A percentile compares a stretch with the other conserved stretches of the same genome.
Evolutionary conservation across 2,888 invertebrate species (phyloP).

Genomic region (Drosophila stalkeri): DNA sequence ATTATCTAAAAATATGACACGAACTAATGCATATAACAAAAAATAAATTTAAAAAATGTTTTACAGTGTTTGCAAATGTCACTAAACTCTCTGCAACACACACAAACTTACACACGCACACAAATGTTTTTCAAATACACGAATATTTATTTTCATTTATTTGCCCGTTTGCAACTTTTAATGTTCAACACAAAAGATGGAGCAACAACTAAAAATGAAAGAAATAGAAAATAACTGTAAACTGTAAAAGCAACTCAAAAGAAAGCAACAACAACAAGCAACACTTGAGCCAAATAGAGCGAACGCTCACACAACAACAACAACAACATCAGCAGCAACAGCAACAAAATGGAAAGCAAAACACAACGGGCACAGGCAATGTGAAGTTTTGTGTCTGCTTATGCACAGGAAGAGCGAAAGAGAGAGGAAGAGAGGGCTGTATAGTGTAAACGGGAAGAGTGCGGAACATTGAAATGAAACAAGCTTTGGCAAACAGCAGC

Average conservation of each 20-base stretch:
- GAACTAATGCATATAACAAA: neutral
- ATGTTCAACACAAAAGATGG: conserved; percentile 31
- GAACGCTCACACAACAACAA: conserved; percentile 37
- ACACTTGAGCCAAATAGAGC: conserved; percentile 57
- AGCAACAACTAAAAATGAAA: conserved; percentile 8
- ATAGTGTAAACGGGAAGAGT: neutral
- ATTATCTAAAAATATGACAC: neutral
- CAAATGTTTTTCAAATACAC: too few species aligned
- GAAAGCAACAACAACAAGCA: conserved; percentile 40
- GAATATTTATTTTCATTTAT: conserved; percentile 49
- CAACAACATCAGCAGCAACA: conserved; percentile 7
- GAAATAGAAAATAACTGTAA: conserved; percentile 54
- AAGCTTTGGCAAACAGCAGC: conserved; percentile 62
- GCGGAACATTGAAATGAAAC: conserved; percentile 46
- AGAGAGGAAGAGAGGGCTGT: neutral
- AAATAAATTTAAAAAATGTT: neutral
- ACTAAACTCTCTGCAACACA: conserved; percentile 2
- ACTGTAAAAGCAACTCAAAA: conserved; percentile 47
- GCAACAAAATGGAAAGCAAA: conserved; percentile 59
- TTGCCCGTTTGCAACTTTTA: conserved; percentile 40
- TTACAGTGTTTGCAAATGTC: conserved; percentile 30
- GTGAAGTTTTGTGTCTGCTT: conserved; percentile 48
- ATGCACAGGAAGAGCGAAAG: conserved; percentile 17
- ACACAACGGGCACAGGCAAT: conserved; percentile 38
- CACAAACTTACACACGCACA: neutral